Evolutionary conservation across 2,113 vertebrate species (phyloP), one percentile per base, ranked within the genome.

Genomic region (Promerops cafer): DNA sequence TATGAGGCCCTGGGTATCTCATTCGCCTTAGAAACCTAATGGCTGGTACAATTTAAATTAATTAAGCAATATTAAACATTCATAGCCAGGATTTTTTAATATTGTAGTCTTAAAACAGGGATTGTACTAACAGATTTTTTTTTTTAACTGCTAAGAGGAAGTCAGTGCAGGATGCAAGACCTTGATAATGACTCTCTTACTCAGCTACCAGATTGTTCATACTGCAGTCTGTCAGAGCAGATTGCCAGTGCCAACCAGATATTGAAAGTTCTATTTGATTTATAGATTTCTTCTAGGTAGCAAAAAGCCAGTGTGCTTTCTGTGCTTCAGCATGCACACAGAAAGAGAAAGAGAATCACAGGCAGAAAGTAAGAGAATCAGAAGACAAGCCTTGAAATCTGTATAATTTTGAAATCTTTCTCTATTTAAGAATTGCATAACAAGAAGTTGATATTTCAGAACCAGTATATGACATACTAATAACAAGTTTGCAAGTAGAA

Each of bases 1-100:
- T 91, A 95, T 2, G 57, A 94, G 89, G 50, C 89, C 74, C 87
- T 75, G 47, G 81, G 42, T 82, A 54, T 59, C 78, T 87, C 61
- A 50, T 49, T 52, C 4, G 3, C 74, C 61, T 65, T 35, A 78
- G 26, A 65, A 84, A 94, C 65, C 11, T 76, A 95, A 64, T 45
- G 53, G 30, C 24, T 87, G 53, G n/a, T 75, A 53, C 57, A 53
- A 80, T 95, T 94, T 93, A 94, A 96, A 93, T 91, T 89, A 95
- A 95, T 96, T 95, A 91, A 92, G 42, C 24, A 33, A 35, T 69
- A 94, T 95, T 91, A 96, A 96, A 96, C 16, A 90, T 97, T 87
- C 74, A 93, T 71, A 91, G 40, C 33, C 26, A 72, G 44, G 61
- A 72, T 47, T 93, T 93, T 93, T 91, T 78, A 93, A 72, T 77